phyloP scores from a whole-genome alignment of 2,797 vertebrate species.

The Schizopygopsis pylzovi region DNA sequence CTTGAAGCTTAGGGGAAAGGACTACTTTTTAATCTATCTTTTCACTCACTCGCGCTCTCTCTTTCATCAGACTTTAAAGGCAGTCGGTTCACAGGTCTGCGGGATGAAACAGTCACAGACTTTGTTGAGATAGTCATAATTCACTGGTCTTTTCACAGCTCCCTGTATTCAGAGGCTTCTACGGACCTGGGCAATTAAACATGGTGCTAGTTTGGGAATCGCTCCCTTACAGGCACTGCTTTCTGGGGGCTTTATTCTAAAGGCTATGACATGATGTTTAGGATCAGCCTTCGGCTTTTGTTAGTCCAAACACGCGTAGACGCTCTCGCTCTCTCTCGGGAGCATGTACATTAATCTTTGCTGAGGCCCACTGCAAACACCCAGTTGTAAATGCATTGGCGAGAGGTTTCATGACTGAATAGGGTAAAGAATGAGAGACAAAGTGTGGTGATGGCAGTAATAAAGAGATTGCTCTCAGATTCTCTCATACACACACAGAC shows the following conservation, averaged over 20 bases:
- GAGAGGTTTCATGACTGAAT: constrained; percentile 64
- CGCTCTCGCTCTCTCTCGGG: constrained; percentile 18
- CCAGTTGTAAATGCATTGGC: constrained; percentile 58
- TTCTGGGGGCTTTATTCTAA: constrained; percentile 18
- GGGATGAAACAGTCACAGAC: constrained; percentile 56
- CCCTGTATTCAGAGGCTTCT: constrained; percentile 15
- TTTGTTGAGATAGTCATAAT: constrained; percentile 50
- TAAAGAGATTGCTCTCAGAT: constrained; percentile 70
- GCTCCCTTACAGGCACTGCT: neutral
- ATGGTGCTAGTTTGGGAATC: constrained; percentile 25
- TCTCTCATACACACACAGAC: constrained; percentile 64
- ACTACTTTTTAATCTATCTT: constrained; percentile 59
- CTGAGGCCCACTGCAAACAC: constrained; percentile 47
- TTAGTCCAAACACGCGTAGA: constrained; percentile 42
- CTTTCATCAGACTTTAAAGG: constrained; percentile 52
- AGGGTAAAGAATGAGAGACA: constrained; percentile 67
- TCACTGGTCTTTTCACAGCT: constrained; percentile 45
- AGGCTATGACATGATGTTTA: constrained; percentile 44
- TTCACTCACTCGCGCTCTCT: constrained; percentile 25
- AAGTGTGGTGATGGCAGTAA: constrained; percentile 66
- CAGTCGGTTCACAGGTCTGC: constrained; percentile 43
- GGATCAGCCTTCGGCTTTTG: constrained; percentile 38
- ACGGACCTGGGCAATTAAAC: constrained; percentile 29
- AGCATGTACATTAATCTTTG: constrained; percentile 50
- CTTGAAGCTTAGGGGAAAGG: constrained; percentile 56